A percentile compares a stretch with the other conserved stretches of the same genome.
These are phyloP conservation scores for Philaethria dido DNA, from an alignment of 2,888 invertebrate genomes.

Conservation along the genomic window DNA sequence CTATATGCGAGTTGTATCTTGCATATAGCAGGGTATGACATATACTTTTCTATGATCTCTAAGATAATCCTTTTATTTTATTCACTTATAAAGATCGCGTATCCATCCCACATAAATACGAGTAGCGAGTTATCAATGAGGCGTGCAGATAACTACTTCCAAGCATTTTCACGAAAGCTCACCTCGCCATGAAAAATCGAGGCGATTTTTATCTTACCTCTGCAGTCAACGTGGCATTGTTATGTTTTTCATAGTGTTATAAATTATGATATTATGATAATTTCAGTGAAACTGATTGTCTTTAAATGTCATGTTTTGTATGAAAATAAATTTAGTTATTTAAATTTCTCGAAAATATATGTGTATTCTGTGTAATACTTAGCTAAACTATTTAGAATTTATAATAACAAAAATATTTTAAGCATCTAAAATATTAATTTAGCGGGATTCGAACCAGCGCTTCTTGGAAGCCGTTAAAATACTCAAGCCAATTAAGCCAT, in stretches of 20 bases:
- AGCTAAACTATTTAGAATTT: too few species aligned
- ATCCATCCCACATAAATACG: slow-evolving; percentile 32
- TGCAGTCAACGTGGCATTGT: slow-evolving; percentile 28
- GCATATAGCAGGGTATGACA: neutral
- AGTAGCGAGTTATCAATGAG: slow-evolving; percentile 35
- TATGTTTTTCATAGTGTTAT: neutral
- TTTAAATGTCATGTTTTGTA: too few species aligned
- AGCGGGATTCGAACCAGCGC: too few species aligned
- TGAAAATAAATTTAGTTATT: too few species aligned
- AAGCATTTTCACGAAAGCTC: slow-evolving; percentile 35
- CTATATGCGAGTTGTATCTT: too few species aligned
- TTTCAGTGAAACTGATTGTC: too few species aligned
- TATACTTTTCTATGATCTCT: neutral
- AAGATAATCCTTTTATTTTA: slow-evolving; percentile 11
- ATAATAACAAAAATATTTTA: too few species aligned
- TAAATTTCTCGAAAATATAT: too few species aligned
- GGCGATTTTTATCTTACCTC: slow-evolving; percentile 36
- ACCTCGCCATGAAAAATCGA: slow-evolving; percentile 36
- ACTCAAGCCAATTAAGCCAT: too few species aligned
- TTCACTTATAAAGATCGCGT: slow-evolving; percentile 30
- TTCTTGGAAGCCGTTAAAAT: too few species aligned
- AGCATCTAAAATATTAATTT: too few species aligned
- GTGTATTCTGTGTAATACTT: too few species aligned
- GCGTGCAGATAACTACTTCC: slow-evolving; percentile 40
- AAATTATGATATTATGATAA: neutral